Evolutionary conservation across 1,140 invertebrate species (phyloP).

Genomic region (Leptoteleia sp.): DNA sequence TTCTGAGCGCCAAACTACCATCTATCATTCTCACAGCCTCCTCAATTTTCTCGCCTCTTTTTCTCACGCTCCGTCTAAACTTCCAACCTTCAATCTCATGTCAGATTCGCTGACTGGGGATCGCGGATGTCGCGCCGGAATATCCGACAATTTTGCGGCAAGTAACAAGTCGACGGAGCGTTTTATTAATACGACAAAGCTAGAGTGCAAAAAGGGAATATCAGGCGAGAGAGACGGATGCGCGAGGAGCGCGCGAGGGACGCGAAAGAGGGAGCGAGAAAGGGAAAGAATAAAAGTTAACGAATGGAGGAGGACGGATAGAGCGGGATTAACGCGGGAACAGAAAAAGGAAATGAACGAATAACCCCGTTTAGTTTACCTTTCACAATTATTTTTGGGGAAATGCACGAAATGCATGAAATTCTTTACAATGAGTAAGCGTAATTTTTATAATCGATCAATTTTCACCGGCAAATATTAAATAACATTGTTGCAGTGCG

Average conservation of each 20-base stretch:
- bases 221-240: background rate
- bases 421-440: too few relatives aligned
- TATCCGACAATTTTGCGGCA: constrained; percentile 48
- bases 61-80: constrained; percentile 54
- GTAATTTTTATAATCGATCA: too few relatives aligned
- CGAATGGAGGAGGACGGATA: too few relatives aligned
- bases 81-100: constrained; percentile 45
- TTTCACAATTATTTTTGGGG: too few relatives aligned
- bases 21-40: constrained; percentile 42
- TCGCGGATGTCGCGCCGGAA: constrained; percentile 50
- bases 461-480: too few relatives aligned
- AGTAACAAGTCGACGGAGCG: constrained; percentile 52
- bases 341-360: too few relatives aligned
- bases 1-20: constrained; percentile 25
- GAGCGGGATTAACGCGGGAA: too few relatives aligned
- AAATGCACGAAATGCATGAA: too few relatives aligned
- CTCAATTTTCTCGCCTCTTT: constrained; percentile 38
- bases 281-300: too few relatives aligned
- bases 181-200: constrained; percentile 65
- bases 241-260: background rate
- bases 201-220: constrained; percentile 22
- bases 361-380: too few relatives aligned
- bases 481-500: too few relatives aligned
- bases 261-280: background rate
- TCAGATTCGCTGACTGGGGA: constrained; percentile 42